A percentile compares a stretch with the other conserved stretches of the same genome.
Conservation (phyloP, 2,113 vertebrate genomes). For the Benthochromis sp. region DNA sequence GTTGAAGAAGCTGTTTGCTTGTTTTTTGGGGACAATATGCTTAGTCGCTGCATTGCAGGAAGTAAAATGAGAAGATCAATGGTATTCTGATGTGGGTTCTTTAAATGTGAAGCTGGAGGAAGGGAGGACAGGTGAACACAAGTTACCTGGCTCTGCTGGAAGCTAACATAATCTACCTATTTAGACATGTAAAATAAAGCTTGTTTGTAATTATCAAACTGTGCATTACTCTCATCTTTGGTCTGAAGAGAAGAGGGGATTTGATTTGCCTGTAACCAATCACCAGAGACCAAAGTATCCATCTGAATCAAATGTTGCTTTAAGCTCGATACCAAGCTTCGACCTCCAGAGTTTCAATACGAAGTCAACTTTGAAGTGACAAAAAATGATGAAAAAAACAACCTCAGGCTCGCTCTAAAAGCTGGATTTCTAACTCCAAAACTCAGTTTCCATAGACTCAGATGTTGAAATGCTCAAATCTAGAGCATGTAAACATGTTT, state of each 20-base stretch:
- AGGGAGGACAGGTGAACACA: background rate
- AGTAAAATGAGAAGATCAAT: background rate
- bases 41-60: background rate
- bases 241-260: background rate
- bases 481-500: background rate
- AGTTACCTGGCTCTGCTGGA: background rate
- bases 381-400: background rate
- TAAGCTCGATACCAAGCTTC: background rate
- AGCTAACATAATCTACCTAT: background rate
- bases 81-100: background rate
- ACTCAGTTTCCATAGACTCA: background rate
- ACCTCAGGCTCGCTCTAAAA: background rate
- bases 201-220: background rate
- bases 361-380: background rate
- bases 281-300: background rate
- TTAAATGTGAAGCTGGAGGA: background rate
- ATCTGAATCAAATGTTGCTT: background rate
- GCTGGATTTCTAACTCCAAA: background rate
- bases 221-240: background rate
- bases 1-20: background rate
- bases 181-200: background rate
- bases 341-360: background rate
- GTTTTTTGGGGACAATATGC: background rate
- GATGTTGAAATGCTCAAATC: background rate
- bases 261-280: background rate